Evolutionary conservation across 2,113 vertebrate species (phyloP).

Genomic region (Rhinopomastus cyanomelas): DNA sequence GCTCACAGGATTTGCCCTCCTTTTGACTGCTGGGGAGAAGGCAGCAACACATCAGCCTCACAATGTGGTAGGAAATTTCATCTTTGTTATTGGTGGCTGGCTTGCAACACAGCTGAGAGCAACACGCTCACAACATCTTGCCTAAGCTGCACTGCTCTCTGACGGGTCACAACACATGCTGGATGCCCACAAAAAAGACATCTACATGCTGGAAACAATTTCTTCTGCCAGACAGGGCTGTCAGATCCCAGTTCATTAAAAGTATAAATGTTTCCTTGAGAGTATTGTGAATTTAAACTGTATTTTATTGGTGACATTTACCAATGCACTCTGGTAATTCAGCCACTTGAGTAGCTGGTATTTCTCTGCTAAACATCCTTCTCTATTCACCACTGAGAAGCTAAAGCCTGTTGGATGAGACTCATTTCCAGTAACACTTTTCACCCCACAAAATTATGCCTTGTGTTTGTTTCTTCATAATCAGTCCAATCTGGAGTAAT

Average conservation of each 20-base stretch:
- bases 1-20: background rate
- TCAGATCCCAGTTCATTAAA: slow-evolving; percentile 3
- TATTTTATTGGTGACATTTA: slow-evolving; percentile 44
- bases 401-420: background rate
- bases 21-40: background rate
- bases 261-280: slow-evolving; percentile 26
- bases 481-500: background rate
- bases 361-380: background rate
- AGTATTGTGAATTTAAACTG: background rate
- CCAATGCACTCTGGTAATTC: background rate
- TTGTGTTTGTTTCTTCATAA: background rate
- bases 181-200: background rate
- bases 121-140: background rate
- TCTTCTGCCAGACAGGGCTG: background rate
- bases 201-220: background rate
- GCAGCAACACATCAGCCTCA: background rate
- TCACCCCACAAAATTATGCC: background rate
- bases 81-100: background rate
- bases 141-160: background rate
- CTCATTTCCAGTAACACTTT: background rate
- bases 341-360: background rate
- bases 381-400: background rate
- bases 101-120: background rate
- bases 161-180: background rate
- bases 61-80: background rate